Evolutionary conservation across 2,113 vertebrate genomes (phyloP).

Genomic region (Anarrhichthys ocellatus): DNA sequence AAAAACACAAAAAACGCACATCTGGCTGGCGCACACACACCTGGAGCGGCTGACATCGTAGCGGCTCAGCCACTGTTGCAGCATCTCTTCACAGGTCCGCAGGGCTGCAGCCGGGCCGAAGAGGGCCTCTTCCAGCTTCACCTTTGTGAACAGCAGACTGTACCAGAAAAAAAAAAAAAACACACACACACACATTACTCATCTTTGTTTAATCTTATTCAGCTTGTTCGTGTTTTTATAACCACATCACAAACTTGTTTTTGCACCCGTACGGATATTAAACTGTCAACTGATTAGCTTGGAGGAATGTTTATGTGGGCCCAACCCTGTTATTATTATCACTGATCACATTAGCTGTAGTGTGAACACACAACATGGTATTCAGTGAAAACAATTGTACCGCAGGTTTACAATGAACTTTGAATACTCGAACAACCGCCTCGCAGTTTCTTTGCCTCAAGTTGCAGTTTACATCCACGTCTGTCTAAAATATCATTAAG

Average conservation of each 20-base stretch:
- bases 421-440: neutral
- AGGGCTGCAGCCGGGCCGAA: conserved; percentile 91
- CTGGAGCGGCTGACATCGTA: conserved; percentile 88
- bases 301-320: neutral
- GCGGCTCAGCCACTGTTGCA: conserved; percentile 90
- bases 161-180: conserved; percentile 14
- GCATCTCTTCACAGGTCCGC: conserved; percentile 92
- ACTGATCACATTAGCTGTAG: neutral
- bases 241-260: neutral
- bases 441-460: neutral
- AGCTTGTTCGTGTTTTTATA: neutral
- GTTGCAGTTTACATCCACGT: neutral
- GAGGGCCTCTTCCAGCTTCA: conserved; percentile 90
- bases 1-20: neutral
- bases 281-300: conserved; percentile 3
- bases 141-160: conserved; percentile 96
- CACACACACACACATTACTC: conserved; percentile 7
- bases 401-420: neutral
- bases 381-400: neutral
- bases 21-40: conserved; percentile 74
- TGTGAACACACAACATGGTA: conserved; percentile 20
- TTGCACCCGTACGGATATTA: neutral
- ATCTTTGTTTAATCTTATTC: conserved; percentile 6
- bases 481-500: neutral
- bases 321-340: conserved; percentile 34